These are phyloP conservation scores for Acropternis orthonyx DNA, from an alignment of 2,797 vertebrate genomes.

Conservation along the genomic window DNA sequence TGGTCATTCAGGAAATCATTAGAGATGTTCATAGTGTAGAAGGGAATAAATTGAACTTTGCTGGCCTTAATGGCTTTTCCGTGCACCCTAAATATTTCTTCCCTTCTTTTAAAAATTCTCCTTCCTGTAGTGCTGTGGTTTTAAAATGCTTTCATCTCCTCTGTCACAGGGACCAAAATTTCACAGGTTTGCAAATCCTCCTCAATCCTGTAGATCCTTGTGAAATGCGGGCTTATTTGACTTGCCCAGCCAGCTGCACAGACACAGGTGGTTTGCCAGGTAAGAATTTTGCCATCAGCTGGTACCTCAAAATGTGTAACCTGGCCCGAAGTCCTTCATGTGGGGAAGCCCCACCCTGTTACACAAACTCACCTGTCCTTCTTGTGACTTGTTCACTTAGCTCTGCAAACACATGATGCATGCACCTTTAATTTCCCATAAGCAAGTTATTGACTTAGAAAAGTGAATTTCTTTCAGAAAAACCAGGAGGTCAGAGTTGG, in stretches of 20 bases:
- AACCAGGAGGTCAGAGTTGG: neutral
- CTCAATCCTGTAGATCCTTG: neutral
- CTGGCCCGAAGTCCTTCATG: neutral
- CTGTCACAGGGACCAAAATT: neutral
- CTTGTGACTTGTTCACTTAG: neutral
- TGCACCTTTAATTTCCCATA: neutral
- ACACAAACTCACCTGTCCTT: neutral
- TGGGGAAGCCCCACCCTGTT: neutral
- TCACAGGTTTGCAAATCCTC: neutral
- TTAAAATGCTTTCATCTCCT: neutral
- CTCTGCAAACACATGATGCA: neutral
- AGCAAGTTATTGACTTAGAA: neutral
- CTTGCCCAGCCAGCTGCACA: neutral
- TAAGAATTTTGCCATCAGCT: neutral
- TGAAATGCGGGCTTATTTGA: neutral
- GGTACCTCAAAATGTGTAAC: neutral
- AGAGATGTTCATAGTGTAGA: neutral
- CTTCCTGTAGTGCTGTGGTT: neutral
- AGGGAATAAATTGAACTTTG: neutral
- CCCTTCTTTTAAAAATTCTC: neutral
- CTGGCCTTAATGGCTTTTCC: neutral
- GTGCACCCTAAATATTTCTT: neutral
- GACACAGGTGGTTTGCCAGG: neutral
- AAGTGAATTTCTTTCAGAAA: neutral
- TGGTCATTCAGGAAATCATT: neutral